These are phyloP conservation scores for Loxodonta africana DNA, from an alignment of 2,113 vertebrate species.

Conservation along the genomic window DNA sequence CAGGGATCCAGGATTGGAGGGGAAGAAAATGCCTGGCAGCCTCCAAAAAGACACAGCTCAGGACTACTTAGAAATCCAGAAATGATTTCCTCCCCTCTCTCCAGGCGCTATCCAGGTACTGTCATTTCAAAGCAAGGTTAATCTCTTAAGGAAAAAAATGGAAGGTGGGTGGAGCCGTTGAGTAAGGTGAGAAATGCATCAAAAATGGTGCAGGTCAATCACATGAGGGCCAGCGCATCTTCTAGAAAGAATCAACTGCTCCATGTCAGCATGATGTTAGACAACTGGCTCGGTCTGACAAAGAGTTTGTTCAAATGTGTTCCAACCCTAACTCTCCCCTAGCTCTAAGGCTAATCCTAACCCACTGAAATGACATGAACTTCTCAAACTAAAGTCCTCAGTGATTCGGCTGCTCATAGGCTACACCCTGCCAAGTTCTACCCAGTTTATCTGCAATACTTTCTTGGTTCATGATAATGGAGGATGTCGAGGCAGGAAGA, in stretches of 20 bases:
- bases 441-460: background rate
- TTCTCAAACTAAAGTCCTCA: too few relatives aligned
- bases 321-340: background rate
- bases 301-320: too few relatives aligned
- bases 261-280: too few relatives aligned
- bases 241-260: accelerated
- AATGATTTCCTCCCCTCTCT: background rate
- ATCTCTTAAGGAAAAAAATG: background rate
- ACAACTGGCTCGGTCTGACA: background rate
- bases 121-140: background rate
- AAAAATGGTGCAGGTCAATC: too few relatives aligned
- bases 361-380: accelerated
- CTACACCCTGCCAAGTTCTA: too few relatives aligned
- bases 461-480: background rate
- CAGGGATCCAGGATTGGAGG: too few relatives aligned
- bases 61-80: background rate
- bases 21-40: background rate
- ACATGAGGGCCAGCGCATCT: background rate
- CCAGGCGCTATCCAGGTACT: background rate
- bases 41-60: background rate
- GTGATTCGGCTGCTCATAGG: background rate
- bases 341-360: background rate
- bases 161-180: background rate
- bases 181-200: background rate
- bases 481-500: background rate